Percentiles rank a stretch among this genome's conserved stretches.
Evolutionary conservation across 2,113 vertebrate species (phyloP).

Genomic region (Neoarius graeffei): DNA sequence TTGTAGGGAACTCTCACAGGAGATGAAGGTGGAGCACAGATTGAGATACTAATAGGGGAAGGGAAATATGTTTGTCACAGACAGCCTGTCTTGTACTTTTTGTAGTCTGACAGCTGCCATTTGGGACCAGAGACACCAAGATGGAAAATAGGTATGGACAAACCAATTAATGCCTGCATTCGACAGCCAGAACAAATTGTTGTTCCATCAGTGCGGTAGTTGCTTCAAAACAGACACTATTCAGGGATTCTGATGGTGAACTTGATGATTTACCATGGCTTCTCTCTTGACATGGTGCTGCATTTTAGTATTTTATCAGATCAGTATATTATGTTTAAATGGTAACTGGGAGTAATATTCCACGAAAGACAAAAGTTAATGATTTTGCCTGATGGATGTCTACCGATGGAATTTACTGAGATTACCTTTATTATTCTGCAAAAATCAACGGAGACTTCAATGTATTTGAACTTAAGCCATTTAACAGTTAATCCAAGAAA

Average conservation of each 20-base stretch:
- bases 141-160: constrained; percentile 36
- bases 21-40: not conserved
- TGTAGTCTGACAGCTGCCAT: constrained; percentile 31
- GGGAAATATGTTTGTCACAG: not conserved
- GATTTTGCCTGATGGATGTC: not conserved
- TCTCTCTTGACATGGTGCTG: not conserved
- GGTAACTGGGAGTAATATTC: not conserved
- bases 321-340: not conserved
- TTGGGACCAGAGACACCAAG: constrained; percentile 30
- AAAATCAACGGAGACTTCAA: not conserved
- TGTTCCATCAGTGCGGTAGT: constrained; percentile 10
- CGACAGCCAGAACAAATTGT: constrained; percentile 10
- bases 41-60: not conserved
- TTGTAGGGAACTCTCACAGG: constrained; percentile 5
- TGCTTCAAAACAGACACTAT: constrained; percentile 1
- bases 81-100: constrained; percentile 4
- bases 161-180: constrained; percentile 33
- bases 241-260: not conserved
- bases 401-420: not conserved
- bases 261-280: not conserved
- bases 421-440: not conserved
- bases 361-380: not conserved
- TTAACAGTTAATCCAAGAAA: too few relatives aligned
- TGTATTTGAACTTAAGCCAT: not conserved
- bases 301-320: not conserved